A percentile compares a stretch with the other conserved stretches of the same genome.
phyloP scores from a whole-genome alignment of 2,888 invertebrate species.

The Eumacrocentrus americanus region DNA sequence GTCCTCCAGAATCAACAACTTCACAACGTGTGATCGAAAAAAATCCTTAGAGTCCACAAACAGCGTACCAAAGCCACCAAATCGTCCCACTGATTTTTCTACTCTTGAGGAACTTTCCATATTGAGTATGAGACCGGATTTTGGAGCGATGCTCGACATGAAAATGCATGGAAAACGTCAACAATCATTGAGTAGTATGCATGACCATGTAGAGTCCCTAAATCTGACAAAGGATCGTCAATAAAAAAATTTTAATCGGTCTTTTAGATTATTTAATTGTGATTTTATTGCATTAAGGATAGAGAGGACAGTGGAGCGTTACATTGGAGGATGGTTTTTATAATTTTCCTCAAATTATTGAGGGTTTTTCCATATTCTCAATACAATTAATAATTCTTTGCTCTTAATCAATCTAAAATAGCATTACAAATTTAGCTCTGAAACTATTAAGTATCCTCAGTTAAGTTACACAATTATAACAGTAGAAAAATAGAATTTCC shows the following conservation, averaged over 20 bases:
- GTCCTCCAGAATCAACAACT: conserved; percentile 27
- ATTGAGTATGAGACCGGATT: conserved; percentile 45
- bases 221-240: conserved; percentile 57
- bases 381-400: no score
- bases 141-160: conserved; percentile 54
- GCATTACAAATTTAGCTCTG: no score
- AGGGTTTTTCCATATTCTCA: no score
- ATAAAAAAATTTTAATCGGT: conserved; percentile 29
- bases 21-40: conserved; percentile 32
- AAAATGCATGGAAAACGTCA: conserved; percentile 50
- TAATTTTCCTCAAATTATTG: no score
- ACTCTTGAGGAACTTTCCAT: conserved; percentile 52
- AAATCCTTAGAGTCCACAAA: conserved; percentile 23
- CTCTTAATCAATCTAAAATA: no score
- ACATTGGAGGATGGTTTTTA: background rate
- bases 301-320: background rate
- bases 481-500: no score
- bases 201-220: conserved; percentile 51
- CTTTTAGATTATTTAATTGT: background rate
- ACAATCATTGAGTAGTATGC: conserved; percentile 36
- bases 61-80: conserved; percentile 26
- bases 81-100: conserved; percentile 36
- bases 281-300: background rate
- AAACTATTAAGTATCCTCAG: no score
- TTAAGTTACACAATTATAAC: no score